These are phyloP conservation scores for Lasioglossum malachurum DNA, from an alignment of 2,888 invertebrate species.

Conservation along the genomic window DNA sequence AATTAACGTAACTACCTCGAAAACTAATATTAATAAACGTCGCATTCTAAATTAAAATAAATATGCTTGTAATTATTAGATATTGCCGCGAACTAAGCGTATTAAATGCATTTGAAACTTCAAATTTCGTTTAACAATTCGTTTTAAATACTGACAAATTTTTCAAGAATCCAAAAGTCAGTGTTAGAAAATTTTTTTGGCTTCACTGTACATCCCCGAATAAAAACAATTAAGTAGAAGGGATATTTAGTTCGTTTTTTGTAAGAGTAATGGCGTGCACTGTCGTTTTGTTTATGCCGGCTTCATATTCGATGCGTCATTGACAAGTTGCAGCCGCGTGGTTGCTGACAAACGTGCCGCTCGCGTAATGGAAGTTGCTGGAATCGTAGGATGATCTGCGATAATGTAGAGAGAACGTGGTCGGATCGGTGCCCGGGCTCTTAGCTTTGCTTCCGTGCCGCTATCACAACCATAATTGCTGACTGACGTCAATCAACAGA, in stretches of 20 bases:
- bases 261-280: not conserved
- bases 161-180: no score
- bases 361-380: conserved; percentile 59
- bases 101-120: no score
- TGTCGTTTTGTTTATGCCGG: conserved; percentile 1
- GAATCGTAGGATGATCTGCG: conserved; percentile 56
- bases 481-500: conserved; percentile 62
- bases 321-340: conserved; percentile 46
- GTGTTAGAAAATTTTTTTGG: not conserved
- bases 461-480: conserved; percentile 64
- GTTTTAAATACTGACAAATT: no score
- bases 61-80: no score
- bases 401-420: conserved; percentile 66
- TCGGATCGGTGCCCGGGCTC: conserved; percentile 42
- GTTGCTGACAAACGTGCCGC: conserved; percentile 61
- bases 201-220: not conserved
- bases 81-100: no score
- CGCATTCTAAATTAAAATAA: no score
- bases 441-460: conserved; percentile 74
- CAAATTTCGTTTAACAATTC: no score
- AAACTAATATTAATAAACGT: no score
- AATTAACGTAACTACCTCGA: no score
- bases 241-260: conserved; percentile 65
- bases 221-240: conserved; percentile 45
- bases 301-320: conserved; percentile 71